phyloP scores from a whole-genome alignment of 2,797 vertebrate species.

The Oreonectes daqikongensis region DNA sequence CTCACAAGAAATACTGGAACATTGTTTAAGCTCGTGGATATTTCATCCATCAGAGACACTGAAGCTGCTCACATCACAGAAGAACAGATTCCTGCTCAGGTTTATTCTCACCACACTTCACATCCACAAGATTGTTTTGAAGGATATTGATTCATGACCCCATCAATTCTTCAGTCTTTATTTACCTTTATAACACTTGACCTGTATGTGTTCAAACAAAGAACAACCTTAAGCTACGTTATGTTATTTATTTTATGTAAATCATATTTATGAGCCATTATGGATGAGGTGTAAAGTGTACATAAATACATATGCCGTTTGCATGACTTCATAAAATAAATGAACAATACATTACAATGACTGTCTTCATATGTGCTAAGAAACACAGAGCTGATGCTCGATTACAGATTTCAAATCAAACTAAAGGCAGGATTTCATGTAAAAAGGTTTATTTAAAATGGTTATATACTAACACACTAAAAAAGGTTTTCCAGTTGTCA shows the following conservation, averaged over 20 bases:
- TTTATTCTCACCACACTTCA: background rate
- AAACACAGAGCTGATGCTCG: background rate
- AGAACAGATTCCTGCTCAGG: background rate
- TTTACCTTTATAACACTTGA: conserved; percentile 56
- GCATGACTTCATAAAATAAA: conserved; percentile 68
- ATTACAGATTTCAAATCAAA: background rate
- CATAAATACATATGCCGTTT: conserved; percentile 62
- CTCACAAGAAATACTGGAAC: background rate
- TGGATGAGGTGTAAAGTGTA: conserved; percentile 73
- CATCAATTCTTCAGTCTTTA: conserved; percentile 3
- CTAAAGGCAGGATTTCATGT: background rate
- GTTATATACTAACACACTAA: too few species aligned
- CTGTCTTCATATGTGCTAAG: conserved; percentile 4
- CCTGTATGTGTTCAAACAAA: too few species aligned
- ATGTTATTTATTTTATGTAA: conserved; percentile 76
- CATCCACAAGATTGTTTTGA: background rate
- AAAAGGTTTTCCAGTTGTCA: conserved; percentile 1
- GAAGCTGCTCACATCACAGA: background rate
- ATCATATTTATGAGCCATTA: conserved; percentile 77
- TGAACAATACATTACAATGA: conserved; percentile 47
- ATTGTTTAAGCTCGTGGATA: background rate
- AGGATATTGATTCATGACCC: background rate
- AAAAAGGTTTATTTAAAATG: conserved; percentile 14
- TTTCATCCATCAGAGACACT: too few species aligned
- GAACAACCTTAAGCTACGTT: conserved; percentile 66